Base-by-base conservation (phyloP, 1,140 invertebrate genomes). In the Macrobrachium rosenbergii region DNA sequence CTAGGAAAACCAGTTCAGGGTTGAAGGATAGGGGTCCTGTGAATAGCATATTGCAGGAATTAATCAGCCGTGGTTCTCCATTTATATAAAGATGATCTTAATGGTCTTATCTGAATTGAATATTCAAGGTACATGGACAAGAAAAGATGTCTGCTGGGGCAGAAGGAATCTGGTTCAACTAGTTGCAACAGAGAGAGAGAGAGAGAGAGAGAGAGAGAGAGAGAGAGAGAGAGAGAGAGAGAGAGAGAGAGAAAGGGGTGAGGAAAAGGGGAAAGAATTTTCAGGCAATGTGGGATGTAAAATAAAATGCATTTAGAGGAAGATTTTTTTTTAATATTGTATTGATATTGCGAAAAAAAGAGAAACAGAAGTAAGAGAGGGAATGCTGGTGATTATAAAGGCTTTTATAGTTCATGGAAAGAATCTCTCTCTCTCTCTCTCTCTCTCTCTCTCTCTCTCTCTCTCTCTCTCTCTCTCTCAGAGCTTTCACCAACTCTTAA, bases 391-490 rank as follows among this genome's bases (percentile, higher is more conserved):
- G 17, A 19, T n/a, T 10, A 7, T n/a, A 67, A 5, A n/a, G 64
- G 19, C 72, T 37, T 75, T 75, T 75, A 75, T 75, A 14, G 2
- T 75, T 16, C 16, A 17, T 73, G 2, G 2, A 12, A 21, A 12
- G 2, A 58, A 19, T 19, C n/a, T 37, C 59, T 79, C 77, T 23
- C 23, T 23, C 23, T 21, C 59, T 79, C 77, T 23, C 23, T 37
- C 77, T 60, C 59, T 63, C 21, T 63, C 59, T 28, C 58, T 59
- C 77, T 79, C 45, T 59, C 45, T 28, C 21, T 79, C 58, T 79
- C 21, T 21, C 3, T 79, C 58, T 59, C 7, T 60, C 52, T 59
- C 76, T 60, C 52, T 60, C 52, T 59, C 76, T 6, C 52, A 58
- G 2, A 37, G 28, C 28, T 37, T 37, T 37, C 28, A 37, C 28